phyloP scores from a whole-genome alignment of 2,888 invertebrate species.

The Ashinkailepas kermadecensis region DNA sequence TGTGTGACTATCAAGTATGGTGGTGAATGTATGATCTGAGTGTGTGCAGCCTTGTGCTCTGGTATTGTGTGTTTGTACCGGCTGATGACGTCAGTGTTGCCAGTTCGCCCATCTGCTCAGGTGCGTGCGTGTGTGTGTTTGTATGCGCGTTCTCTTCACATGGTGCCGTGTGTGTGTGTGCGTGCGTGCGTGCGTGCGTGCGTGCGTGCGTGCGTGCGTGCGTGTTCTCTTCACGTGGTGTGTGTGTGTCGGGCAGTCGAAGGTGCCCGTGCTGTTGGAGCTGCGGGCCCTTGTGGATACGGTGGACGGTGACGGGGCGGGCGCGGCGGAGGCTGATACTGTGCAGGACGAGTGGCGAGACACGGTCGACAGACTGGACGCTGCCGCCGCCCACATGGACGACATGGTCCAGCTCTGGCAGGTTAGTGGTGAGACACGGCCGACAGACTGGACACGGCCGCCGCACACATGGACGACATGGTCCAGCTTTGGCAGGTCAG shows the following conservation, averaged over 20 bases:
- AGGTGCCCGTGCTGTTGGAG: not conserved
- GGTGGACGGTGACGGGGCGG: not conserved
- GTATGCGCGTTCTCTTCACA: no score
- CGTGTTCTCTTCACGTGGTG: not conserved
- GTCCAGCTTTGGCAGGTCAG: not conserved
- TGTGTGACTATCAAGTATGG: no score
- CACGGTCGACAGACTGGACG: not conserved
- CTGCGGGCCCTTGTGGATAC: not conserved
- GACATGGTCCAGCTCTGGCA: no score
- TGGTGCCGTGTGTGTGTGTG: no score
- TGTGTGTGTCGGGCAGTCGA: not conserved
- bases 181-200: not conserved
- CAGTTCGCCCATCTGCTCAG: no score
- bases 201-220: not conserved
- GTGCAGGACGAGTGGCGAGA: not conserved
- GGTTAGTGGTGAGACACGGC: no score
- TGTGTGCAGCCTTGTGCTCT: no score
- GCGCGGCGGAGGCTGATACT: not conserved
- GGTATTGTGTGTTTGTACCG: no score
- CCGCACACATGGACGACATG: slow-evolving; percentile 1
- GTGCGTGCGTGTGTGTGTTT: no score
- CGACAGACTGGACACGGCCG: not conserved
- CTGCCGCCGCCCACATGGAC: no score
- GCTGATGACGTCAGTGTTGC: no score
- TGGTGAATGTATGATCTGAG: no score